Evolutionary conservation across 2,113 vertebrate species (phyloP).

Genomic region (Phyllopteryx taeniolatus): DNA sequence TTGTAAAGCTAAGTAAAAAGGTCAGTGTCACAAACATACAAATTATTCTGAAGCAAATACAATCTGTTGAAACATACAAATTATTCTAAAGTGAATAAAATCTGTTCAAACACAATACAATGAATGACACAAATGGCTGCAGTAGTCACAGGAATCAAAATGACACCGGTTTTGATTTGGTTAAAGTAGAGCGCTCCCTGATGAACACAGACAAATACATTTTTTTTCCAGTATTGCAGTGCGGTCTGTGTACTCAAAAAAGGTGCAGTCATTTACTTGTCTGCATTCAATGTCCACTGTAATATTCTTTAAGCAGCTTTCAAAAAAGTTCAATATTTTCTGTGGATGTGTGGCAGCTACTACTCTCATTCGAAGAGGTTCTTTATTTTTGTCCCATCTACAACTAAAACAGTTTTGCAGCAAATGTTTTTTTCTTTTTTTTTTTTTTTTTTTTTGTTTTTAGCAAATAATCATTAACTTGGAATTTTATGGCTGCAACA

Average conservation of each 20-base stretch:
- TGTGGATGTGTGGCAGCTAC: conserved; percentile 24
- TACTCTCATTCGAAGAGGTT: conserved; percentile 7
- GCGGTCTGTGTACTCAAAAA: conserved; percentile 45
- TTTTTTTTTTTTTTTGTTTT: no score
- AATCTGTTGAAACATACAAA: neutral
- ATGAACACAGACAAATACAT: conserved; percentile 23
- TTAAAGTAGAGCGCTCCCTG: conserved; percentile 35
- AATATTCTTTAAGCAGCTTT: conserved; percentile 26
- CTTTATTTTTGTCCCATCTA: conserved; percentile 11
- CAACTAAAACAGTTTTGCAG: conserved; percentile 4
- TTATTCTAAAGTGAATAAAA: neutral
- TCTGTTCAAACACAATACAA: neutral
- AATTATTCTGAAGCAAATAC: neutral
- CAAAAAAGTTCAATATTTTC: conserved; percentile 14
- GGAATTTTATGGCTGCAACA: no score
- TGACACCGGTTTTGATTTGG: conserved; percentile 19
- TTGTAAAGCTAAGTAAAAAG: conserved; percentile 19
- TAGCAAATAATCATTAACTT: no score
- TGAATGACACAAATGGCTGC: neutral
- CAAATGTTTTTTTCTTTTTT: neutral
- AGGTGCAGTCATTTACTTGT: conserved; percentile 11
- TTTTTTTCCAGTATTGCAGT: conserved; percentile 27
- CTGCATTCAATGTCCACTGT: conserved; percentile 29
- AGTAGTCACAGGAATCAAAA: conserved; percentile 31
- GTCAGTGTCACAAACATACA: neutral